Base-by-base conservation (phyloP, 2,888 invertebrate species). In the Habrosyne pyritoides region DNA sequence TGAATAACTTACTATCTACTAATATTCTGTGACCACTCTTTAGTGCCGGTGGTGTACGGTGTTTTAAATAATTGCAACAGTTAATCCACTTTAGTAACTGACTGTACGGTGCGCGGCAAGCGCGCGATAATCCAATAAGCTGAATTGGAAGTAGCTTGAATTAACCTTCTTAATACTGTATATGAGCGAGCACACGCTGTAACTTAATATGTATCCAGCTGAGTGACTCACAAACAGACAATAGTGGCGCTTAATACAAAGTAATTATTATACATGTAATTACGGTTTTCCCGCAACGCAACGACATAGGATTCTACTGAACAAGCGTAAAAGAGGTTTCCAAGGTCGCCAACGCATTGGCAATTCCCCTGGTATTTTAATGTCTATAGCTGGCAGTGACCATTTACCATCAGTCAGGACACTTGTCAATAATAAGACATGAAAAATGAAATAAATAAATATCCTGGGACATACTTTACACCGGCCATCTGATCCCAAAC, bases 121-220 rank as follows among this genome's bases (percentile, higher is more conserved):
- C 68, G 60, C 64, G 70, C 69, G 69, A 71, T 81, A 81, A 81
- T 80, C 84, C 83, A 84, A 85, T 87, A 82, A 83, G 72, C 79
- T 71, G 77, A 70, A 83, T 79, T 80, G 74, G 72, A 77, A 80
- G 75, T 77, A 77, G 75, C 75, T 79, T 59, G 77, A 79, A 79
- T 85, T 84, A 83, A 82, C 84, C 84, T 79, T 78, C 75, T 76
- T 75, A 70, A 68, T 72, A 61, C 59, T 59, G 59, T 69, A 22
- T 50, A 28, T 28, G 18, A 42, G 24, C 24, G 24, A 24, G 42
- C 42, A 42, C 28, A 64, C 69, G 61, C 61, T 66, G 71, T 71
- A 73, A 73, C 65, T 65, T 55, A 61, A 67, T 71, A 58, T 57
- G 60, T 58, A 60, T 56, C 56, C 53, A 63, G 42, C 42, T 5